These are phyloP conservation scores for Gulo gulo DNA, from an alignment of 2,113 vertebrate species.

Conservation along the genomic window DNA sequence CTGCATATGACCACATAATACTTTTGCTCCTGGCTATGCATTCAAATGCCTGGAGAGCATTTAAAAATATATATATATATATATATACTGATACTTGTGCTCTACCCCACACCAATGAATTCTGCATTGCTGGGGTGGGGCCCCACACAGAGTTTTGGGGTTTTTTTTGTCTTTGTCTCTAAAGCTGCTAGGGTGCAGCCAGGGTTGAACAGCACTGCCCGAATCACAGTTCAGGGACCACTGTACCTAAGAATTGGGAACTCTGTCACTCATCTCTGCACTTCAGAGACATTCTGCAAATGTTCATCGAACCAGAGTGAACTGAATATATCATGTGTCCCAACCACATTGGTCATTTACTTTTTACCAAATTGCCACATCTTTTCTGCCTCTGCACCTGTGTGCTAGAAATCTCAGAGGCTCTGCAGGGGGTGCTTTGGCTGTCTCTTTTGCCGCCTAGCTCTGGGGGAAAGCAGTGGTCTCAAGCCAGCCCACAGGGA, in stretches of 20 bases:
- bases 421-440: not conserved
- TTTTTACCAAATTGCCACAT: not conserved
- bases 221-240: not conserved
- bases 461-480: not conserved
- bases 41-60: not conserved
- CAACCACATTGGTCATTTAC: not conserved
- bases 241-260: not conserved
- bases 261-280: not conserved
- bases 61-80: not conserved
- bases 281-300: not conserved
- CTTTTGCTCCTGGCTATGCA: not conserved
- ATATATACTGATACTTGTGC: not conserved
- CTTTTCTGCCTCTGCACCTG: not conserved
- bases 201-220: not conserved
- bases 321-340: not conserved
- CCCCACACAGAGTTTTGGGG: not conserved
- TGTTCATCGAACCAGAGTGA: not conserved
- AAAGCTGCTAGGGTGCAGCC: not conserved
- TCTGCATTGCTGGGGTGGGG: not conserved
- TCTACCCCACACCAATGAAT: not conserved
- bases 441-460: not conserved
- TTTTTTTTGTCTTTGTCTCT: not conserved
- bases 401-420: not conserved
- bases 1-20: not conserved
- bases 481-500: not conserved